These are phyloP conservation scores for Sitophilus oryzae DNA, from an alignment of 1,140 invertebrate species.

Conservation along the genomic window DNA sequence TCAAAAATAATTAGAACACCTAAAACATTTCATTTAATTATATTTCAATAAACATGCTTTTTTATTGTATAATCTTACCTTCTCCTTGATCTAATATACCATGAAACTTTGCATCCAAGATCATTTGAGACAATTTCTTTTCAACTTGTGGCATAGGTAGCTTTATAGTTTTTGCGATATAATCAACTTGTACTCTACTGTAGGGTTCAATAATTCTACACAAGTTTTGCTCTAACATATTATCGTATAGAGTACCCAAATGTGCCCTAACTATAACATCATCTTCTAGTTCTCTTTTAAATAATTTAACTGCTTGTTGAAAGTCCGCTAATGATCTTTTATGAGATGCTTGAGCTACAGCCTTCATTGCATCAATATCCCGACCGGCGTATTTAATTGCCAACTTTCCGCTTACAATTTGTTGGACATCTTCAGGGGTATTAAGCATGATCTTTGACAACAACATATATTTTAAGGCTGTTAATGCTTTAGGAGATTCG, in stretches of 20 bases:
- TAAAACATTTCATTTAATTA: conserved; percentile 24
- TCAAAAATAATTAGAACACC: conserved; percentile 95
- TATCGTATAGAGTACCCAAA: conserved; percentile 94
- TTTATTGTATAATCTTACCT: conserved; percentile 46
- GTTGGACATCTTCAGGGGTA: conserved; percentile 90
- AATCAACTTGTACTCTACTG: conserved; percentile 85
- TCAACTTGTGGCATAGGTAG: conserved; percentile 88
- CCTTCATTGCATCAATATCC: conserved; percentile 97
- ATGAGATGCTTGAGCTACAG: conserved; percentile 92
- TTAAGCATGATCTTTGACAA: conserved; percentile 98
- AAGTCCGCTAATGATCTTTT: conserved; percentile 96
- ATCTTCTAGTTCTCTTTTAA: conserved; percentile 85
- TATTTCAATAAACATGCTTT: neutral
- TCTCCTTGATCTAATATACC: conserved; percentile 97
- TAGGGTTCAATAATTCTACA: conserved; percentile 99
- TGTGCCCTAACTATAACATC: conserved; percentile 96
- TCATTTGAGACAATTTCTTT: conserved; percentile 99
- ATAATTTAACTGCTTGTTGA: conserved; percentile 79
- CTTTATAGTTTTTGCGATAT: conserved; percentile 79
- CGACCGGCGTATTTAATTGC: conserved; percentile 92
- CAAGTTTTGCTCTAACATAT: conserved; percentile 98
- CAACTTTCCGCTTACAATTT: conserved; percentile 93
- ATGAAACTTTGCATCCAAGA: conserved; percentile 95
- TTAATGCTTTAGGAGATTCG: conserved; percentile 85
- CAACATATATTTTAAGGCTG: conserved; percentile 97